Evolutionary conservation across 2,888 invertebrate species (phyloP).

Genomic region (Pseudeuparius sepicola): DNA sequence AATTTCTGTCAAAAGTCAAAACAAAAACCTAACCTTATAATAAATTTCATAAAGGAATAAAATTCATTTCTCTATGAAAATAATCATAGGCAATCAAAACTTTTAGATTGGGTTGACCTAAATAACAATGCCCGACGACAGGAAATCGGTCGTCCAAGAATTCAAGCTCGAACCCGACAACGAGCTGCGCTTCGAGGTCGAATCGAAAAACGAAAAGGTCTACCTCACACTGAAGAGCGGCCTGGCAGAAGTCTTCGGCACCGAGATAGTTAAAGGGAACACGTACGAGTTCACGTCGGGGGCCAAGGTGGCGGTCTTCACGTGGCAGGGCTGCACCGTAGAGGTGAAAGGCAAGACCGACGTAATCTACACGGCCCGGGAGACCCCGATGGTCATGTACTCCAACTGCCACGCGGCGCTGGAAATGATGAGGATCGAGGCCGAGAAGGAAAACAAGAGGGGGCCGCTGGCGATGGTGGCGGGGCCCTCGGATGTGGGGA

Average conservation of each 20-base stretch:
- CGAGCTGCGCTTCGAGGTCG: constrained; percentile 92
- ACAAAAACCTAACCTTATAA: too few species aligned
- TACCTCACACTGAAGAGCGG: constrained; percentile 78
- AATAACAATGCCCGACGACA: constrained; percentile 26
- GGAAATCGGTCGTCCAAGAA: constrained; percentile 44
- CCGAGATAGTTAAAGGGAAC: constrained; percentile 88
- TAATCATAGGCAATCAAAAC: too few species aligned
- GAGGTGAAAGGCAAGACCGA: constrained; percentile 83
- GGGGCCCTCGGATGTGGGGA: constrained; percentile 94
- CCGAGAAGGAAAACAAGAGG: constrained; percentile 60
- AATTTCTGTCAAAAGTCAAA: too few species aligned
- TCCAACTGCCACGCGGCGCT: constrained; percentile 92
- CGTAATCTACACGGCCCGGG: constrained; percentile 88
- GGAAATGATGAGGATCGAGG: constrained; percentile 76
- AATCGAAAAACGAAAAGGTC: constrained; percentile 75
- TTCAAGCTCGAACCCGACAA: constrained; percentile 79
- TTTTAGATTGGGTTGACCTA: too few species aligned
- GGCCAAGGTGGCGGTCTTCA: constrained; percentile 90
- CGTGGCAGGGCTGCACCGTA: constrained; percentile 89
- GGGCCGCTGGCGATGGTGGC: constrained; percentile 86
- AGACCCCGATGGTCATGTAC: constrained; percentile 95
- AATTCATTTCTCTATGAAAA: too few species aligned
- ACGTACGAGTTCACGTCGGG: constrained; percentile 82
- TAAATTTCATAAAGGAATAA: too few species aligned
- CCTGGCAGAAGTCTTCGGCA: constrained; percentile 92